Conservation (phyloP, 2,113 vertebrate genomes). For the Caranx melampygus region DNA sequence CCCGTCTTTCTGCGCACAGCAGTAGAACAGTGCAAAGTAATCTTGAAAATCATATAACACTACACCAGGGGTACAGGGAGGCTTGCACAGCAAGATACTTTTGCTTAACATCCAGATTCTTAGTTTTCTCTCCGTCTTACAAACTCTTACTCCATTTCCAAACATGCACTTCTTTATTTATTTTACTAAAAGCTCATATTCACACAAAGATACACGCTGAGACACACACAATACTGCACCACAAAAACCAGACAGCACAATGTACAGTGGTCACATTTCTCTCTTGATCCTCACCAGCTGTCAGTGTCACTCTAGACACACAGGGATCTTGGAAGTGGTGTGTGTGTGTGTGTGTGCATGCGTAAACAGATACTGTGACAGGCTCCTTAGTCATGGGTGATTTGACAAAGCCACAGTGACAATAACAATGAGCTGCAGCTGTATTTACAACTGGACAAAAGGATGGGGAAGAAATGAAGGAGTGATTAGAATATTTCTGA, state of each 20-base stretch:
- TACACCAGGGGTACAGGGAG: conserved; percentile 42
- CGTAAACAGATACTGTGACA: conserved; percentile 63
- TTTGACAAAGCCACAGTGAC: conserved; percentile 63
- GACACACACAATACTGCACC: conserved; percentile 27
- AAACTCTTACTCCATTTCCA: conserved; percentile 32
- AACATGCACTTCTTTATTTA: background rate
- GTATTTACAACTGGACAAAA: conserved; percentile 37
- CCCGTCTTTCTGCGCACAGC: conserved; percentile 65
- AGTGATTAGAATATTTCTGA: background rate
- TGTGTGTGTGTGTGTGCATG: background rate
- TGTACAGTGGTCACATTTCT: conserved; percentile 72
- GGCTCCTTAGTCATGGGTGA: conserved; percentile 69
- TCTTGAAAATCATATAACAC: conserved; percentile 64
- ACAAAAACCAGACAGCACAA: conserved; percentile 65
- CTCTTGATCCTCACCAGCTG: conserved; percentile 77
- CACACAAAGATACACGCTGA: conserved; percentile 42
- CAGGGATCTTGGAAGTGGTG: conserved; percentile 13
- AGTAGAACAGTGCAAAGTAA: conserved; percentile 64
- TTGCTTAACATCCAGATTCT: conserved; percentile 36
- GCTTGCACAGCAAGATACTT: conserved; percentile 30
- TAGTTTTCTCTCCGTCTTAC: conserved; percentile 40
- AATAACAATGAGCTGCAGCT: conserved; percentile 56
- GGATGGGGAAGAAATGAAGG: background rate
- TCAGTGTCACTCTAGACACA: conserved; percentile 67
- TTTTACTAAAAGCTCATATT: background rate